Evolutionary conservation across 2,888 invertebrate species (phyloP), one percentile per base, ranked within the genome.

Genomic region (Dendrolimus pini): DNA sequence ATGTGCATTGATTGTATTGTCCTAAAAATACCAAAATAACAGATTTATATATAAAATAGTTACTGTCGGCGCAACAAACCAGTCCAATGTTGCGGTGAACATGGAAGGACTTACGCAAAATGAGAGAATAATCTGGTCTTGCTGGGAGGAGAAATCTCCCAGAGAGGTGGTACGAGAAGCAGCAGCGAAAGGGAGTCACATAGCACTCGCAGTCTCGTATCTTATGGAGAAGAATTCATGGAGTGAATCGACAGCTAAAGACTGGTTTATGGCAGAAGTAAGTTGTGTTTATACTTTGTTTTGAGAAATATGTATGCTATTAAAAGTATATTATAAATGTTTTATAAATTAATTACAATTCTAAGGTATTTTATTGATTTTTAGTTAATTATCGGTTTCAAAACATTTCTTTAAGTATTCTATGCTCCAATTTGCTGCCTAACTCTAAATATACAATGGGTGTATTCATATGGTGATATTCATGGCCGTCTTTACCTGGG

Each of bases 81-180:
- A 47, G 47, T 47, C 9, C 12, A 30, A 30, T 30, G 30, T 47
- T 47, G 0, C 12, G 12, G 12, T 61, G 56, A 73, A 61, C 58
- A 89, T 93, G 92, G 94, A 94, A 82, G 87, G 90, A 65, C 70
- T 92, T 61, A 88, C 82, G 60, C 92, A 91, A 75, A 92, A 92
- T 79, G 85, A 92, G 65, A 92, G 91, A 67, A 92, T 89, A 56
- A 89, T 94, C 66, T 94, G 94, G 94, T 87, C 89, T 57, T 93
- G 93, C 65, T 94, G 94, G 94, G 91, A 91, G 62, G 89, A 83
- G 58, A 92, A 93, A 66, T 92, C 93, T 53, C 89, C 93, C 47
- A 84, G 93, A 71, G 94, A 94, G 79, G 92, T 94, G 54, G 93
- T 93, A 0, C 85, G 94, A 66, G 94, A 94, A 77, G 93, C 94